Evolutionary conservation across 1,140 invertebrate genomes (phyloP), one percentile per base, ranked within the genome.

Genomic region (Drosophila novamexicana): DNA sequence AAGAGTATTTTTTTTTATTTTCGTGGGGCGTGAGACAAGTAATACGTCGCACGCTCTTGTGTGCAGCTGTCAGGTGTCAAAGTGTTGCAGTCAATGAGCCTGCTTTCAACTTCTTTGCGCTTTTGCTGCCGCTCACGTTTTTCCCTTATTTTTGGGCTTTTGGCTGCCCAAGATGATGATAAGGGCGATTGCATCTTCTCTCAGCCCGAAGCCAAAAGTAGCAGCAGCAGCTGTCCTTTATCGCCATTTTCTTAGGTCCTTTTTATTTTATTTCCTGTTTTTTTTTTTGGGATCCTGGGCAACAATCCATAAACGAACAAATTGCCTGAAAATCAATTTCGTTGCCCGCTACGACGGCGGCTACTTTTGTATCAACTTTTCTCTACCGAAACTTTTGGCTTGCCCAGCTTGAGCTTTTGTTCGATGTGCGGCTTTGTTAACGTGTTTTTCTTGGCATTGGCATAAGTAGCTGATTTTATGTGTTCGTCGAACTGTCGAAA

Each of bases 301-400:
- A 75, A 64, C 79, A 79, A 81, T 81, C 79, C 76, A 81, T 81
- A 81, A 81, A 79, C 72, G 76, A 76, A 79, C 79, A 81, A 81
- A 81, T 79, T 79, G 79, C 59, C 76, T 79, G 79, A 81, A 81
- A 81, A 81, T 81, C 76, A 81, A 81, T 81, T 81, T 81, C 50
- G 76, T 81, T 81, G 63, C 58, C 68, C 65, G 39, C 22, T 66
- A 77, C 65, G 22, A 42, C 40, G 58, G 7, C 47, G 42, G 75
- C 78, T 66, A 77, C 65, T 70, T 80, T 74, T 77, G 75, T 69
- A 74, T 75, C 62, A 77, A 74, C 9, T 64, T 80, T 78, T 66
- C 37, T 54, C 42, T 66, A 29, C 4, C 22, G 22, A 29, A 29
- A 29, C 36, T 42, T 73, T 61, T 39, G 12, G 56, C 45, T 42